A percentile compares a stretch with the other conserved stretches of the same genome.
Evolutionary conservation across 2,797 vertebrate genomes (phyloP).

Genomic region (Scarus forsteni): DNA sequence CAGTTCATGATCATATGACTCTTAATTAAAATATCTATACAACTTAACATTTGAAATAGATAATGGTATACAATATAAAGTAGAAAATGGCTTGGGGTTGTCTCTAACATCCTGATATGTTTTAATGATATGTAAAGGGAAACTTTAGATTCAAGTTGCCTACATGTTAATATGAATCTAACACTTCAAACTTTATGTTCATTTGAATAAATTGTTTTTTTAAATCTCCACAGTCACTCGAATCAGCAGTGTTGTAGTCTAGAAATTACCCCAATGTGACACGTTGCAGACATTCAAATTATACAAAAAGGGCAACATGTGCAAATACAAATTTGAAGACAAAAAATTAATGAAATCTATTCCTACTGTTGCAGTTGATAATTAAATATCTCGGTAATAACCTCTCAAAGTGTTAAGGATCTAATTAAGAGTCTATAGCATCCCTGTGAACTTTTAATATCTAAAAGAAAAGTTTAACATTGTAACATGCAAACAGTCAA

Average conservation of each 20-base stretch:
- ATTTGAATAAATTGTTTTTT: background rate
- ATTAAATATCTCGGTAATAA: too few relatives aligned
- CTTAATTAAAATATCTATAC: slow-evolving; percentile 33
- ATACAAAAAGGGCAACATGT: too few relatives aligned
- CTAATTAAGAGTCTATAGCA: too few relatives aligned
- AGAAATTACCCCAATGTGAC: background rate
- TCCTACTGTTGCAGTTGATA: too few relatives aligned
- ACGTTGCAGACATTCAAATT: too few relatives aligned
- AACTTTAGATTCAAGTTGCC: slow-evolving; percentile 51
- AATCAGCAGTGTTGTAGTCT: slow-evolving; percentile 56
- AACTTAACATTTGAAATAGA: slow-evolving; percentile 60
- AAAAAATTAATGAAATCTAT: too few relatives aligned
- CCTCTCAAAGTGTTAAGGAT: too few relatives aligned
- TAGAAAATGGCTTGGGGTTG: slow-evolving; percentile 66
- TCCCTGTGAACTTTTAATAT: too few relatives aligned
- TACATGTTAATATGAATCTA: slow-evolving; percentile 18
- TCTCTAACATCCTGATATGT: slow-evolving; percentile 71
- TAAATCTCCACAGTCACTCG: slow-evolving; percentile 8
- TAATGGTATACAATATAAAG: slow-evolving; percentile 54
- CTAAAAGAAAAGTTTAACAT: too few relatives aligned
- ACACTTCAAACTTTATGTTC: slow-evolving; percentile 9
- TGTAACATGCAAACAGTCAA: too few relatives aligned
- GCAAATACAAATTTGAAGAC: too few relatives aligned
- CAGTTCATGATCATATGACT: slow-evolving; percentile 53
- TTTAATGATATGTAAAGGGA: slow-evolving; percentile 73